Conservation (phyloP, 64 coral and sea anemone species). For the Stichodactyla mertensii region DNA sequence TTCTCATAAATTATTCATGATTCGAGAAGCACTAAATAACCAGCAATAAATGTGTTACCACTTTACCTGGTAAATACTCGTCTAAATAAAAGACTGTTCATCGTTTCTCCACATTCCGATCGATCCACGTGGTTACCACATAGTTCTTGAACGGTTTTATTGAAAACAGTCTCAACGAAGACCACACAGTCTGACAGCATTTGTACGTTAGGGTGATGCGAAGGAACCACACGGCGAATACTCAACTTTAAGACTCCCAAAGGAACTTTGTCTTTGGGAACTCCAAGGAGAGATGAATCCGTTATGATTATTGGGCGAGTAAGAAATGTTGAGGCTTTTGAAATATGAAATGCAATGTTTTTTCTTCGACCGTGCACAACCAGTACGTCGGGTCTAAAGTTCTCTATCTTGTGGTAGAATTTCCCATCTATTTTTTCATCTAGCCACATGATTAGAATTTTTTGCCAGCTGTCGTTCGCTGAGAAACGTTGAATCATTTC, state of each 20-base stretch:
- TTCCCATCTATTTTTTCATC: background rate
- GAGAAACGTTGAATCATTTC: background rate
- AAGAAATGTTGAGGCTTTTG: background rate
- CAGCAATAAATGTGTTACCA: background rate
- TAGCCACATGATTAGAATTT: background rate
- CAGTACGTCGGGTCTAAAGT: background rate
- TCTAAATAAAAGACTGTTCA: background rate
- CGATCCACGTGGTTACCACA: background rate
- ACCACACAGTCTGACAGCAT: background rate
- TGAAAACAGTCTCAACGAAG: background rate
- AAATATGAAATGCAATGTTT: background rate
- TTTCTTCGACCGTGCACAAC: background rate
- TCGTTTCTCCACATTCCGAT: background rate
- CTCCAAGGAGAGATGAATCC: background rate
- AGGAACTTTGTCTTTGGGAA: background rate
- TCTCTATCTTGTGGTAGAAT: background rate
- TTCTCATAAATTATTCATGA: too few species aligned
- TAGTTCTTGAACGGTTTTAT: background rate
- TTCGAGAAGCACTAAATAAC: background rate
- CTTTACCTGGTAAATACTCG: background rate
- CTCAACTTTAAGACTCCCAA: background rate
- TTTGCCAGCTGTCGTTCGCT: conserved; percentile 11
- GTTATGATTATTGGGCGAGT: background rate
- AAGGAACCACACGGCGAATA: background rate
- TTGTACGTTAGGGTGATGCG: background rate